phyloP scores from a whole-genome alignment of 2,797 vertebrate species.

The Synanceia verrucosa region DNA sequence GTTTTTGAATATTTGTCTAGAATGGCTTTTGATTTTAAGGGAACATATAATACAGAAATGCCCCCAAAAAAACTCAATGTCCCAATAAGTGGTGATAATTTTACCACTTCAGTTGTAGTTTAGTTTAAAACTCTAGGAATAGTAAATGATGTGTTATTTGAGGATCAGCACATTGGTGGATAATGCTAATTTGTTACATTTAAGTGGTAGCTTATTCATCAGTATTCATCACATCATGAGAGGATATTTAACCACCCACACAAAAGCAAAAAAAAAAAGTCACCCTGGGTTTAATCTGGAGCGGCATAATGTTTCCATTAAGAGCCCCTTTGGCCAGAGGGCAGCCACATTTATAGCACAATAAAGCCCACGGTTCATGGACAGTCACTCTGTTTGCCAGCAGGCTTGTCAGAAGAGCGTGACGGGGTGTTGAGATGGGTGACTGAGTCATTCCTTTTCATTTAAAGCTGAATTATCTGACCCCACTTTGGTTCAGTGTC shows the following conservation, averaged over 20 bases:
- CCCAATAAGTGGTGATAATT: too few species aligned
- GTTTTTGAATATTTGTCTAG: neutral
- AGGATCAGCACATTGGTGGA: neutral
- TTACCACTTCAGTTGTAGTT: too few species aligned
- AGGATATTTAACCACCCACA: neutral
- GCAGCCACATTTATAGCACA: slow-evolving; percentile 27
- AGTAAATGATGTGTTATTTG: neutral
- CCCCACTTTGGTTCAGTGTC: neutral
- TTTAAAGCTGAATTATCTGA: neutral
- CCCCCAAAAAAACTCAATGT: neutral
- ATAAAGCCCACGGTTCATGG: neutral
- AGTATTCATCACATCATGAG: slow-evolving; percentile 17
- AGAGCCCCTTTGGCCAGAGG: slow-evolving; percentile 4
- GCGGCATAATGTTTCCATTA: slow-evolving; percentile 1
- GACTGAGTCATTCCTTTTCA: neutral
- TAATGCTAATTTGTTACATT: neutral
- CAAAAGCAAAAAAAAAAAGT: neutral
- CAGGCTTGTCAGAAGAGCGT: slow-evolving; percentile 7
- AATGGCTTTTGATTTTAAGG: neutral
- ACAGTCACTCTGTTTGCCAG: neutral
- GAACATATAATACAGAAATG: neutral
- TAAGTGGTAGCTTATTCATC: neutral
- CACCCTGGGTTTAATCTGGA: slow-evolving; percentile 22
- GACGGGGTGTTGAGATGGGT: neutral
- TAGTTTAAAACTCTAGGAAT: neutral